A percentile compares a stretch with the other conserved stretches of the same genome.
Conservation (phyloP, 92 coral and sea anemone species). For the Palythoa heliodiscus region DNA sequence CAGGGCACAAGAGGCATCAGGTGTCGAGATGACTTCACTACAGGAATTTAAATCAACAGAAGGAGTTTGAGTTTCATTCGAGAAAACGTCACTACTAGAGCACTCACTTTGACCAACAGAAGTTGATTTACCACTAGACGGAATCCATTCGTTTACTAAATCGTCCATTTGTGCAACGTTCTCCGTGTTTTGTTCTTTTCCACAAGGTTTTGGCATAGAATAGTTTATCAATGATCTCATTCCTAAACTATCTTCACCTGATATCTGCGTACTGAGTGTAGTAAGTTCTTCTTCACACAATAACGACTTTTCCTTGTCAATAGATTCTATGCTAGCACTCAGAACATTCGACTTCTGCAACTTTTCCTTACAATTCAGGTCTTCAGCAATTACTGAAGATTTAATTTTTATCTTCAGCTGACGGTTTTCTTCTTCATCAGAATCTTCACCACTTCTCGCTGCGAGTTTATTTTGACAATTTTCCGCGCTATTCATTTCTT, state of each 20-base stretch:
- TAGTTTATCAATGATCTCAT: neutral
- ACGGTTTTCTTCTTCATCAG: neutral
- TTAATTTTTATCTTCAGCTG: neutral
- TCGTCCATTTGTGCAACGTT: neutral
- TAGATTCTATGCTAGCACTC: neutral
- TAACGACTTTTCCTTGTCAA: neutral
- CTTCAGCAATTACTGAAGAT: neutral
- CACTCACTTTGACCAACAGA: neutral
- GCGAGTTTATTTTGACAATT: neutral
- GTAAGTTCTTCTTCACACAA: slow-evolving; percentile 7
- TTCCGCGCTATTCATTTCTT: neutral
- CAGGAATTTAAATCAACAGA: neutral
- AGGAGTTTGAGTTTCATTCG: neutral
- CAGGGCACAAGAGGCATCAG: neutral
- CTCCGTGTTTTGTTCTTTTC: neutral
- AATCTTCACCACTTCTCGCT: neutral
- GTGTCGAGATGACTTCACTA: neutral
- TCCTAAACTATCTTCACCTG: neutral
- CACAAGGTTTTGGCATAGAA: neutral
- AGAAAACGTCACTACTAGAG: neutral
- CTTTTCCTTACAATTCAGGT: neutral
- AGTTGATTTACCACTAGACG: neutral
- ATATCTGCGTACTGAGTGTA: neutral
- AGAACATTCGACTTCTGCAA: neutral
- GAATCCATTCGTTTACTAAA: neutral